These are phyloP conservation scores for Typhlomys cinereus DNA, from an alignment of 2,113 vertebrate genomes.

Conservation along the genomic window DNA sequence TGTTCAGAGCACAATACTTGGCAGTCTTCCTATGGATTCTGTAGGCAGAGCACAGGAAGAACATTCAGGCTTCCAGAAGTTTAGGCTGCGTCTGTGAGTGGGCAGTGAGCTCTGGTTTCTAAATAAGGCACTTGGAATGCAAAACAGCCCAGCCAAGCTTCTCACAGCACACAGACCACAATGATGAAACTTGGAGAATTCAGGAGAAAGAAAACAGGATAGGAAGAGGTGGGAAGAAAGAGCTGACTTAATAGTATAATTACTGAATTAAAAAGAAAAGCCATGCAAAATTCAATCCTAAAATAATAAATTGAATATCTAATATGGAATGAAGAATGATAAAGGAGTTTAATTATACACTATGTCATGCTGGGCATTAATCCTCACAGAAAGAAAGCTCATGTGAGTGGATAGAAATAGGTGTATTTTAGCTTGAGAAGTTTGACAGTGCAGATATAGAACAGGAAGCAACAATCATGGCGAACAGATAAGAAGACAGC, in stretches of 20 bases:
- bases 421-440: not conserved
- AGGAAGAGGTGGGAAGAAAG: slow-evolving; percentile 8
- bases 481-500: not conserved
- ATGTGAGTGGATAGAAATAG: not conserved
- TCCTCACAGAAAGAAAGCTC: not conserved
- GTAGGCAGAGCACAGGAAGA: slow-evolving; percentile 34
- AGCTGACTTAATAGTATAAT: not conserved
- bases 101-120: slow-evolving; percentile 20
- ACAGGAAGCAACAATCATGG: not conserved
- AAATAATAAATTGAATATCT: not conserved
- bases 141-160: not conserved
- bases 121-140: slow-evolving; percentile 19
- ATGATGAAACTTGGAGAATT: not conserved
- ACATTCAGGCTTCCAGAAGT: slow-evolving; percentile 26
- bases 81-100: not conserved
- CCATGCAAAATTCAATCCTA: not conserved
- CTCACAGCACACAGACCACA: not conserved
- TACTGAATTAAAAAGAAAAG: not conserved
- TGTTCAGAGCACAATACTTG: not conserved
- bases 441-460: not conserved
- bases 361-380: not conserved
- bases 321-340: not conserved
- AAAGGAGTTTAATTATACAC: not conserved
- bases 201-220: not conserved
- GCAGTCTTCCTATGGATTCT: not conserved